phyloP scores from a whole-genome alignment of 2,888 invertebrate genomes.

The Perizoma affinitatum region DNA sequence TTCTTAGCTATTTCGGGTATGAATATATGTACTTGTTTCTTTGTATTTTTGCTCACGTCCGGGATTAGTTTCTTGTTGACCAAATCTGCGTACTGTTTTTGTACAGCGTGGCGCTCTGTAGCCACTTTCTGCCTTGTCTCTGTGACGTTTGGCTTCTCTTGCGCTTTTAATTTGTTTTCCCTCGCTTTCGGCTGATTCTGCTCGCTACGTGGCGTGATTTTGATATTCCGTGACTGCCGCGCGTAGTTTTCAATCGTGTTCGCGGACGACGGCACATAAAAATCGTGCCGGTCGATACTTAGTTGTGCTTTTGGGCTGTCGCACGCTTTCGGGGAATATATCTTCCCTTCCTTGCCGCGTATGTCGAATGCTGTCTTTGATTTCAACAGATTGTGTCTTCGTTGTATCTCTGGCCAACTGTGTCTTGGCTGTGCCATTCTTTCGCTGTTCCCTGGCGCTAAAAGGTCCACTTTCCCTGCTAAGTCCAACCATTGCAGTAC shows the following conservation, averaged over 20 bases:
- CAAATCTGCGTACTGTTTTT: conserved; percentile 75
- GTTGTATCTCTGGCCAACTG: conserved; percentile 75
- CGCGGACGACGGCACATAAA: conserved; percentile 74
- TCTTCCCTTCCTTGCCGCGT: conserved; percentile 57
- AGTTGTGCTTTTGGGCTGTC: conserved; percentile 62
- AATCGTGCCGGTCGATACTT: conserved; percentile 73
- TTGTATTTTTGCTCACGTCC: conserved; percentile 68
- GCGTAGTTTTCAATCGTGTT: conserved; percentile 81
- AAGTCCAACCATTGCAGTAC: conserved; percentile 92
- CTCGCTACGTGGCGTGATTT: conserved; percentile 65
- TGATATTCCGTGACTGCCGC: conserved; percentile 75
- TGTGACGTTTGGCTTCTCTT: conserved; percentile 60
- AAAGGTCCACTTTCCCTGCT: conserved; percentile 84
- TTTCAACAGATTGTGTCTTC: conserved; percentile 60
- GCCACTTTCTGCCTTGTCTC: conserved; percentile 73
- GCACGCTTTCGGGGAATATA: conserved; percentile 52
- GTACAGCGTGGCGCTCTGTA: conserved; percentile 64
- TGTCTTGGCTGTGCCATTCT: conserved; percentile 72
- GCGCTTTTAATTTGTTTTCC: conserved; percentile 62
- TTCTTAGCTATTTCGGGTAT: conserved; percentile 87
- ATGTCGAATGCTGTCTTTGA: conserved; percentile 69
- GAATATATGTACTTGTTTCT: conserved; percentile 89
- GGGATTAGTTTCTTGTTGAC: conserved; percentile 74
- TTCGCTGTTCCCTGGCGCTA: conserved; percentile 64
- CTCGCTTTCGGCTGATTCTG: conserved; percentile 49